Conservation (phyloP, 2,113 vertebrate genomes). For the Oxyruncus cristatus region DNA sequence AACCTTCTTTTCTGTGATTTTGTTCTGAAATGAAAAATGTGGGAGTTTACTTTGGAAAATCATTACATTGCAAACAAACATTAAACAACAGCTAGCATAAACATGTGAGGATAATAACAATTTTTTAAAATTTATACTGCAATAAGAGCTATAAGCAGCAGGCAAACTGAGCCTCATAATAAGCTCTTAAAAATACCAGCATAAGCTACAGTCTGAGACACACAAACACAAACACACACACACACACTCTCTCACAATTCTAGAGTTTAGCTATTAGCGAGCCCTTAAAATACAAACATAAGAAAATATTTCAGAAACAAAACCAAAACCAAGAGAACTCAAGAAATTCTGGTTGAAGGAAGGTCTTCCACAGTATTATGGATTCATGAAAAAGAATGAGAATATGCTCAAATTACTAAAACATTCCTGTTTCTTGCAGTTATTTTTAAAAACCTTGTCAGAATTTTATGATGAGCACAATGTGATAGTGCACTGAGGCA, state of each 20-base stretch:
- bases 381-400: neutral
- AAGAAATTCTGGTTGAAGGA: neutral
- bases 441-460: neutral
- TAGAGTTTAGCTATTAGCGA: neutral
- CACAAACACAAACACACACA: neutral
- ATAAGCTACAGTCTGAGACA: neutral
- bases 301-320: neutral
- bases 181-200: neutral
- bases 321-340: neutral
- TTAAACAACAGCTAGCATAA: neutral
- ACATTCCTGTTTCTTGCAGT: neutral
- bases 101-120: neutral
- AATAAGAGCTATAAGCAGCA: neutral
- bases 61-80: neutral
- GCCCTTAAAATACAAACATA: neutral
- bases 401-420: neutral
- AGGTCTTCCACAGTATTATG: neutral
- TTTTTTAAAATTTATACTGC: neutral
- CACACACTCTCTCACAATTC: neutral
- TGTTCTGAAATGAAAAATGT: conserved; percentile 77
- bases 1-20: conserved; percentile 97
- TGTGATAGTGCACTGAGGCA: neutral
- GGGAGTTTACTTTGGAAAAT: neutral
- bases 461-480: neutral
- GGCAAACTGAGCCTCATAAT: neutral